Conservation (phyloP, 2,113 vertebrate genomes). For the Apistogramma diplotaenia region DNA sequence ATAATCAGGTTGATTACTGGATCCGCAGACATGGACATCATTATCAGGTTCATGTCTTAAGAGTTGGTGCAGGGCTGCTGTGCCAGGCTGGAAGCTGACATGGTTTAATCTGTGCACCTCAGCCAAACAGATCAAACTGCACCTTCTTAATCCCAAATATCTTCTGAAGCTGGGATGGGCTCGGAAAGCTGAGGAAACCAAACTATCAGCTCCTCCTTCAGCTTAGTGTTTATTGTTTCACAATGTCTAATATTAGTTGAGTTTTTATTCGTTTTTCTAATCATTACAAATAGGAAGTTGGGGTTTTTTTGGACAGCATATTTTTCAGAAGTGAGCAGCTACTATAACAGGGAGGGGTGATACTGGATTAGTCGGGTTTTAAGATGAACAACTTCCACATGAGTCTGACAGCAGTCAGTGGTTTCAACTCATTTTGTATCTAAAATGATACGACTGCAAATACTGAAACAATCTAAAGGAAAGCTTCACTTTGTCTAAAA, state of each 20-base stretch:
- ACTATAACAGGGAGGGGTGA: too few relatives aligned
- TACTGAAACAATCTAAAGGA: neutral
- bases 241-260: neutral
- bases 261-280: neutral
- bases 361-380: neutral
- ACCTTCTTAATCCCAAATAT: slow-evolving; percentile 18
- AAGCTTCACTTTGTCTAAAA: neutral
- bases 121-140: slow-evolving; percentile 27
- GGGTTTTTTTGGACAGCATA: neutral
- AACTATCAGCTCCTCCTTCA: slow-evolving; percentile 43
- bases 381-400: neutral
- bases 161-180: slow-evolving; percentile 10
- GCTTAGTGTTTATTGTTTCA: neutral
- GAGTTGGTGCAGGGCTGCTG: neutral
- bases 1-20: neutral
- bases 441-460: neutral
- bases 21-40: slow-evolving; percentile 12
- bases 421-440: neutral
- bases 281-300: neutral
- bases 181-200: slow-evolving; percentile 20
- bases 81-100: slow-evolving; percentile 33
- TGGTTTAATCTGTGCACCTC: neutral
- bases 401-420: neutral
- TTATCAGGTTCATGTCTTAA: slow-evolving; percentile 31
- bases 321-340: too few relatives aligned